These are phyloP conservation scores for Anarrhichthys ocellatus DNA, from an alignment of 2,113 vertebrate genomes.

Conservation along the genomic window DNA sequence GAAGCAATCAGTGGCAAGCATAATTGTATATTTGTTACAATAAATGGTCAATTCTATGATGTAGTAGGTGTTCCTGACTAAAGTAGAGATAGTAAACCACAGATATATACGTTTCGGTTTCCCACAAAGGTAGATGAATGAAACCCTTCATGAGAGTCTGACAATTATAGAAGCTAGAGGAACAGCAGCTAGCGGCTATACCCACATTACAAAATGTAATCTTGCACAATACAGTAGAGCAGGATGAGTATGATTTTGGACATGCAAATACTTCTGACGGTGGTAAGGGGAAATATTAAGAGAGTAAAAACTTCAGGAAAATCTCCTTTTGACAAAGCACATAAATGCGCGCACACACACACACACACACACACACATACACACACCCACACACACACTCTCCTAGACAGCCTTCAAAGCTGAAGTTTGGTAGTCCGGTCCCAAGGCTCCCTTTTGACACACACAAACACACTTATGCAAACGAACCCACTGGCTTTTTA, in stretches of 20 bases:
- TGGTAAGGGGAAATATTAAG: slow-evolving; percentile 8
- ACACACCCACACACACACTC: not conserved
- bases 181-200: not conserved
- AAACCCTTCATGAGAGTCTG: not conserved
- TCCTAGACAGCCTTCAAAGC: slow-evolving; percentile 56
- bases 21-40: not conserved
- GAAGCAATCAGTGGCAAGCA: not conserved
- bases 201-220: not conserved
- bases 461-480: slow-evolving; percentile 62
- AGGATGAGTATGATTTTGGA: not conserved
- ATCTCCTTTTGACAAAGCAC: slow-evolving; percentile 2
- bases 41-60: not conserved
- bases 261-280: slow-evolving; percentile 1
- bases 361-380: not conserved
- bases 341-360: slow-evolving; percentile 3
- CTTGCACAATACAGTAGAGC: not conserved
- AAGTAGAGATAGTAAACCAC: not conserved
- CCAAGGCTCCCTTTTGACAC: slow-evolving; percentile 66
- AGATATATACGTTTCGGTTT: not conserved
- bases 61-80: not conserved
- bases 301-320: slow-evolving; percentile 13
- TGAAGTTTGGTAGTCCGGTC: slow-evolving; percentile 56
- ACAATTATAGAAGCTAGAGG: not conserved
- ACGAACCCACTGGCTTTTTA: slow-evolving; percentile 56
- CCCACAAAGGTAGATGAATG: not conserved